phyloP scores from a whole-genome alignment of 2,888 invertebrate genomes.

The Pterostichus niger region DNA sequence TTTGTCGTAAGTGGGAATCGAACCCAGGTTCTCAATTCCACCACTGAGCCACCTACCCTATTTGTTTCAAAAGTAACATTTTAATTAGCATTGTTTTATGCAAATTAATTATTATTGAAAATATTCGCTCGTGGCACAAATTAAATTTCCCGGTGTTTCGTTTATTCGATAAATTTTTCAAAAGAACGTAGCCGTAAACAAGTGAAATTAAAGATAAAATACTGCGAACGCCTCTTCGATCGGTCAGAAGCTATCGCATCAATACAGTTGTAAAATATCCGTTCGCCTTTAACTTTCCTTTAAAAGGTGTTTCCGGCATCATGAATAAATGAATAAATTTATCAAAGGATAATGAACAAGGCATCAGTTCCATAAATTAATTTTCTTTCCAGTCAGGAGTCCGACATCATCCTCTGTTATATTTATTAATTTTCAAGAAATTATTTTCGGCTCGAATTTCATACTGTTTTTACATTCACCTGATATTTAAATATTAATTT shows the following conservation, averaged over 20 bases:
- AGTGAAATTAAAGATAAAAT: slow-evolving; percentile 1
- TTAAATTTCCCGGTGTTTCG: slow-evolving; percentile 9
- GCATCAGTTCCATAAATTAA: slow-evolving; percentile 57
- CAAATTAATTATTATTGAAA: too few species aligned
- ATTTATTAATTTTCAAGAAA: slow-evolving; percentile 49
- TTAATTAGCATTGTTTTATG: too few species aligned
- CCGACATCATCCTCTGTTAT: slow-evolving; percentile 39
- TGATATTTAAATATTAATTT: neutral
- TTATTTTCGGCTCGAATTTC: slow-evolving; percentile 7
- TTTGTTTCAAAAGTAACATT: too few species aligned
- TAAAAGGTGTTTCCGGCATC: slow-evolving; percentile 39
- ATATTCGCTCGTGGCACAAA: neutral
- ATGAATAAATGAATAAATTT: slow-evolving; percentile 60
- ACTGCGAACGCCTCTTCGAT: neutral
- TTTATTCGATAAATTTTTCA: neutral
- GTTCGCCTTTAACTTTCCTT: slow-evolving; percentile 41
- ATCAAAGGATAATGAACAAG: slow-evolving; percentile 57
- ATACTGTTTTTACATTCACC: neutral
- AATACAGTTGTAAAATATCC: slow-evolving; percentile 33
- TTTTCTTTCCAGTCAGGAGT: slow-evolving; percentile 10
- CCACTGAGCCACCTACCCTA: too few species aligned
- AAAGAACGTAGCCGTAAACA: neutral
- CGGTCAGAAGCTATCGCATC: slow-evolving; percentile 10
- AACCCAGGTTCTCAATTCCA: too few species aligned
- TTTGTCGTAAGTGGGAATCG: too few species aligned